These are phyloP conservation scores for Protodeltote pygarga DNA, from an alignment of 2,888 invertebrate species.

Conservation along the genomic window DNA sequence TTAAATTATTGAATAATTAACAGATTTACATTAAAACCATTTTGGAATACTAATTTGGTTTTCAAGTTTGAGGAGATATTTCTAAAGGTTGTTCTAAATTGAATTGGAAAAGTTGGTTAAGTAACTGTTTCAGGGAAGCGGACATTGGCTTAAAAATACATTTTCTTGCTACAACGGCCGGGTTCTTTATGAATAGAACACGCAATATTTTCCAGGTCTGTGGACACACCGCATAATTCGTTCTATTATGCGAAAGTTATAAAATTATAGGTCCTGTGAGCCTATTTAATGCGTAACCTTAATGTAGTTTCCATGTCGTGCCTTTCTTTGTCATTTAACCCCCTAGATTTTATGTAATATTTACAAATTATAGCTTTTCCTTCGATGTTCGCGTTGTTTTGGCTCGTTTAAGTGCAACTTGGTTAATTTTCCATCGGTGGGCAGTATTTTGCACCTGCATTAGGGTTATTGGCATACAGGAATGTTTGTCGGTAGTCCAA, in stretches of 20 bases:
- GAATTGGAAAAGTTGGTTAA: no score
- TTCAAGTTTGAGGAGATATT: no score
- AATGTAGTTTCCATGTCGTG: slow-evolving; percentile 41
- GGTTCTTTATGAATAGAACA: slow-evolving; percentile 13
- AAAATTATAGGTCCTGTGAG: slow-evolving; percentile 45
- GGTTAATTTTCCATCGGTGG: slow-evolving; percentile 24
- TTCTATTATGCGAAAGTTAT: slow-evolving; percentile 37
- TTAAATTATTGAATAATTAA: no score
- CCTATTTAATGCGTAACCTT: slow-evolving; percentile 37
- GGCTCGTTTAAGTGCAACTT: not conserved
- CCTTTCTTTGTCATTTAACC: slow-evolving; percentile 39
- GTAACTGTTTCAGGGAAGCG: no score
- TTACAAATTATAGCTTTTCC: slow-evolving; percentile 16
- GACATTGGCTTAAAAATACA: no score
- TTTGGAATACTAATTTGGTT: no score
- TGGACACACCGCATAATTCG: slow-evolving; percentile 21
- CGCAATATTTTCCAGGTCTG: slow-evolving; percentile 29
- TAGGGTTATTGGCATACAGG: slow-evolving; percentile 41
- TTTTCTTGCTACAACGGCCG: no score
- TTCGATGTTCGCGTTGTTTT: not conserved
- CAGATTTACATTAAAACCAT: no score
- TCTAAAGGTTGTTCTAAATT: no score
- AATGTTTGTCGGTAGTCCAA: slow-evolving; percentile 38
- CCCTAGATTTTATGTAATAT: not conserved
- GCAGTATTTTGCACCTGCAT: slow-evolving; percentile 42